Evolutionary conservation across 2,797 vertebrate species (phyloP), one percentile per base, ranked within the genome.

Genomic region (Chrysocyon brachyurus): DNA sequence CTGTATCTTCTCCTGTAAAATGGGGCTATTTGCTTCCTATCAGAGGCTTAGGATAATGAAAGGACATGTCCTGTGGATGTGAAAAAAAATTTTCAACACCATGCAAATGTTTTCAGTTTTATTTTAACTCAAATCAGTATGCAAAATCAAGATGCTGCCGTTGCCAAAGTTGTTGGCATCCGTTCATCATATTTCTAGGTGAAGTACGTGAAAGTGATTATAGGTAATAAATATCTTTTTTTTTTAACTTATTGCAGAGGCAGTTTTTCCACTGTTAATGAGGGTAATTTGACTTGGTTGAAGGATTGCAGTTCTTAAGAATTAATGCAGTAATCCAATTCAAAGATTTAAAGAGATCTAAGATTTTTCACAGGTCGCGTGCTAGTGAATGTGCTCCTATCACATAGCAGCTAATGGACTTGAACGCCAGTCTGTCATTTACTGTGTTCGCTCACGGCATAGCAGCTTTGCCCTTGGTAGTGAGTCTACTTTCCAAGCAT

Each of bases 221-320:
- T 99, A 99, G 99, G 99, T 99, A 99, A 99, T 99, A 99, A 99
- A 99, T 99, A 99, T 99, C 98, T 98, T 98, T 98, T 98, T 98
- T 95, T 95, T 99, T 98, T 98, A 96, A 98, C 99, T 99, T 99
- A 99, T 99, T 99, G 99, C 99, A 99, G 99, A 99, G 99, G 99
- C 99, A 99, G 99, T 99, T 99, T 99, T 99, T 99, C 99, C 99
- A 99, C 99, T 99, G 99, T 99, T 99, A 99, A 99, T 99, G 99
- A 99, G 99, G 99, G 99, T 99, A 99, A 99, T 99, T 99, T 99
- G 99, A 99, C 99, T 99, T 99, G 99, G 99, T 99, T 99, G 99
- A 99, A 99, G 99, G 99, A 99, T 99, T 99, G 99, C 99, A 99
- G 99, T 99, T 99, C 99, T 99, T 99, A 99, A 99, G 99, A 99